Evolutionary conservation across 1,140 invertebrate genomes (phyloP).

Genomic region (Tachypleus tridentatus): DNA sequence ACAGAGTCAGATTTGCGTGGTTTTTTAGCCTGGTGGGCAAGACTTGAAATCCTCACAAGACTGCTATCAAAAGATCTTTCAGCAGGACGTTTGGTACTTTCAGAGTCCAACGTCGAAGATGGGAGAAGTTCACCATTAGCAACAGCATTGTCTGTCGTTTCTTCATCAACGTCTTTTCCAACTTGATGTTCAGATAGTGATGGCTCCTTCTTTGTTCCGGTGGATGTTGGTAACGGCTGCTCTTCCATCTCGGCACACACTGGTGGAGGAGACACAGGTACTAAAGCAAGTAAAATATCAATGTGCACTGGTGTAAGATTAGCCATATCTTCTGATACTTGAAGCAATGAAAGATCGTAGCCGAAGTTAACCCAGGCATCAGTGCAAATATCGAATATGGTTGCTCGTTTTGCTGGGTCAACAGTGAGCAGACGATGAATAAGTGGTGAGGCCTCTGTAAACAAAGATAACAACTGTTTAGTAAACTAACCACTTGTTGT

Average conservation of each 20-base stretch:
- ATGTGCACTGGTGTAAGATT: constrained; percentile 78
- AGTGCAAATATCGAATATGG: constrained; percentile 83
- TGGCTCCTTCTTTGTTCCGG: neutral
- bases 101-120: too few relatives aligned
- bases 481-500: too few relatives aligned
- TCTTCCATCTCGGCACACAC: neutral
- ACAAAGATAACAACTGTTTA: neutral
- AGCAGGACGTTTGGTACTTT: constrained; percentile 8
- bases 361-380: constrained; percentile 87
- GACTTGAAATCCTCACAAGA: constrained; percentile 14
- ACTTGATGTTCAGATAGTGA: neutral
- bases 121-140: constrained; percentile 5
- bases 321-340: constrained; percentile 72
- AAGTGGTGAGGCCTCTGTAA: constrained; percentile 72
- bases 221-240: too few relatives aligned
- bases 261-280: constrained; percentile 18
- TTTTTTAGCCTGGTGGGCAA: constrained; percentile 19
- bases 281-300: constrained; percentile 55
- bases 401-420: constrained; percentile 72
- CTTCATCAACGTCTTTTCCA: constrained; percentile 13
- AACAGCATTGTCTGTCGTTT: constrained; percentile 16
- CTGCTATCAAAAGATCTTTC: constrained; percentile 19
- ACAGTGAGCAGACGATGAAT: constrained; percentile 91
- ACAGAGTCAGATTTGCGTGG: constrained; percentile 11
- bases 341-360: constrained; percentile 65